Base-by-base conservation (phyloP, 1,140 invertebrate genomes). In the Sitophilus oryzae region DNA sequence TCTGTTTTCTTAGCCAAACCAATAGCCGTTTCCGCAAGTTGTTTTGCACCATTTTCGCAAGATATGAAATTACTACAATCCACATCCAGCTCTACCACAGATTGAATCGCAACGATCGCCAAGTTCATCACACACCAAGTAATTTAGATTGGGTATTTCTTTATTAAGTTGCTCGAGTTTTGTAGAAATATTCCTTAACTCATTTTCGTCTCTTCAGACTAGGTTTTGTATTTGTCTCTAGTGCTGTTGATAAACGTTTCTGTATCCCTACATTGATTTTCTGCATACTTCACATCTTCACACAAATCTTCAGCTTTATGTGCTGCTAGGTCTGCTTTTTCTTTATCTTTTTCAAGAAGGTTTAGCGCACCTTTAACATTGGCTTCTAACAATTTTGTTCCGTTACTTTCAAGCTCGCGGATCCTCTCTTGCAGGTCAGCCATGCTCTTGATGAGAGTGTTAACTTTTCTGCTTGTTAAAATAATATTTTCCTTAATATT, bases 351-450 rank as follows among this genome's bases (percentile, higher is more conserved):
- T 19, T 86, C 79, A 0, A 93, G 96, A 2, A 96, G 80, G 68
- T 91, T 94, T 37, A 96, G 76, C 1, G 94, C 94, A 38, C 94
- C 94, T 76, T 94, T 89, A 30, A 97, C 88, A 73, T 97, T 94
- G 3, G 86, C 89, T 74, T 96, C 93, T 71, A 96, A 92, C 20
- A 98, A 75, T 66, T 86, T 83, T 1, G 91, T 96, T 9, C 91
- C 91, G 67, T 93, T 91, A 47, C 85, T 82, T 63, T 87, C 85
- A 18, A 98, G 74, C 22, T 86, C 78, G 43, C 80, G 71, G 1
- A 89, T 90, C 59, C 83, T 78, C 35, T 79, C 72, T 66, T 90
- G 85, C 3, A 97, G 75, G 11, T 78, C 76, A 16, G 85, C 78
- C 0, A 87, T 86, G 57, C 84, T 81, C 35, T 78, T 76, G 66